Evolutionary conservation across 2,113 vertebrate species (phyloP), one percentile per base, ranked within the genome.

Genomic region (Trogon surrucura): DNA sequence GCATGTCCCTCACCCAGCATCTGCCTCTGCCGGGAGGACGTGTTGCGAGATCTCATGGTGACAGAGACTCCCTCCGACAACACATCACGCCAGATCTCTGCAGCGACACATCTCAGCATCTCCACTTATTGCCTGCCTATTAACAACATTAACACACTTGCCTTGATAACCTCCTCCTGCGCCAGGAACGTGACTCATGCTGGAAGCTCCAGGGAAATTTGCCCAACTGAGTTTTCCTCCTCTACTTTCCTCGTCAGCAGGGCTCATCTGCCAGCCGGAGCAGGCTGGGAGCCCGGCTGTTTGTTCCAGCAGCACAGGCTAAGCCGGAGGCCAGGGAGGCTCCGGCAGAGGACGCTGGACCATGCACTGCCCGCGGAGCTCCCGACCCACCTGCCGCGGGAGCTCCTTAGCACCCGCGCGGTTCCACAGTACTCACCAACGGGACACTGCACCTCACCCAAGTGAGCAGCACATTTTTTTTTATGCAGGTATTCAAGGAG

Each of bases 51-150:
- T 9, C 34, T 29, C 23, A 3, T 0, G 29, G 75, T 12, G 75
- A 48, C 4, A 1, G 38, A 48, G 50, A 15, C 41, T 48, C 5
- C 0, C 38, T 13, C 21, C 0, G 1, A 30, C 17, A 80, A n/a
- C 50, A 77, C 54, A 58, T 25, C 1, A 4, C 36, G 80, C 16
- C 30, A 22, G 60, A 36, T n/a, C 89, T 69, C 64, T 0, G 5
- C 69, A 71, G 60, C 29, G n/a, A 83, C n/a, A 2, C 21, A 26
- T 4, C 73, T 18, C 10, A 16, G 56, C 84, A 50, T 1, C 83
- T 22, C 41, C 23, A 2, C 6, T 53, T 22, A 47, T 1, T n/a
- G 32, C 44, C 53, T 62, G 69, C 54, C 79, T 9, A 2, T 47
- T 9, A 77, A 58, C 80, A 83, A 29, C 65, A 2, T 2, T 47